Conservation (phyloP, 2,888 invertebrate species). For the Brenthis ino region DNA sequence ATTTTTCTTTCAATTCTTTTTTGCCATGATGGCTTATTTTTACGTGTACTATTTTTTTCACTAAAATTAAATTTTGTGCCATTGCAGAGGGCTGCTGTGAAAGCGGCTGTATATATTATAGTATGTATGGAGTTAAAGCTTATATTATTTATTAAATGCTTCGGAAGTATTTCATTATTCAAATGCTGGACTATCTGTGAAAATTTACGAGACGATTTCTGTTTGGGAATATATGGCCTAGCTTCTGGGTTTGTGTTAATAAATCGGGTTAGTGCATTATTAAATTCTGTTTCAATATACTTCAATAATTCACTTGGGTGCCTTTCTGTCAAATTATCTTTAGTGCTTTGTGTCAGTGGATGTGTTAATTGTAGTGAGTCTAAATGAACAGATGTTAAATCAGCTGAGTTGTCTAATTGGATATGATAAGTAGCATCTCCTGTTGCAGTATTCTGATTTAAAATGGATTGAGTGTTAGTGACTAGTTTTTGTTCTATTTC, state of each 20-base stretch:
- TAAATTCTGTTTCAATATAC: background rate
- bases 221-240: constrained; percentile 32
- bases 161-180: constrained; percentile 23
- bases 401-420: too few relatives aligned
- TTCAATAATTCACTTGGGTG: too few relatives aligned
- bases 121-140: constrained; percentile 5
- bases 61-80: constrained; percentile 3
- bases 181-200: constrained; percentile 28
- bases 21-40: constrained; percentile 29
- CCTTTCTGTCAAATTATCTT: too few relatives aligned
- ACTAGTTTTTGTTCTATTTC: too few relatives aligned
- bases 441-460: too few relatives aligned
- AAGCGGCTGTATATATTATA: constrained; percentile 9
- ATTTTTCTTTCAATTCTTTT: constrained; percentile 26
- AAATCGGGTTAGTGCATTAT: background rate
- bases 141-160: constrained; percentile 6
- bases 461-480: too few relatives aligned
- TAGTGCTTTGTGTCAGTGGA: too few relatives aligned
- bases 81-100: constrained; percentile 14
- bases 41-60: background rate
- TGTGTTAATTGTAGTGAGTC: too few relatives aligned
- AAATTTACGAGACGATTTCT: constrained; percentile 32
- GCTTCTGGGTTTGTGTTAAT: background rate
- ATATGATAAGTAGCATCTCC: too few relatives aligned
- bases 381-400: too few relatives aligned